Evolutionary conservation across 2,113 vertebrate genomes (phyloP).

Genomic region (Pandion haliaetus): DNA sequence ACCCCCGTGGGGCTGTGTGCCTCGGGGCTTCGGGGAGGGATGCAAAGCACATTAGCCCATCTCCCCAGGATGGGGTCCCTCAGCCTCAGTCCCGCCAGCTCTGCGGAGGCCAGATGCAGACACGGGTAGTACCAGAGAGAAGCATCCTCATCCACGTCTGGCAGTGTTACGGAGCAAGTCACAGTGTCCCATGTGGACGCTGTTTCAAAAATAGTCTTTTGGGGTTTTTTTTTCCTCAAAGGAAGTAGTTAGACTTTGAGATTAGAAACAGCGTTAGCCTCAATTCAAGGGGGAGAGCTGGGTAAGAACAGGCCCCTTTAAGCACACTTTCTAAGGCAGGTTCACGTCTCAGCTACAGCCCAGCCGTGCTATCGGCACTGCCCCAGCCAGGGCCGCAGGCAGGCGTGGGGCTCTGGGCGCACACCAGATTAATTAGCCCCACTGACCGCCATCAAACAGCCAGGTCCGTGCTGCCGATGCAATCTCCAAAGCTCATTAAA

Average conservation of each 20-base stretch:
- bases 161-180: rapidly evolving
- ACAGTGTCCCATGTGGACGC: neutral
- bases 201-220: neutral
- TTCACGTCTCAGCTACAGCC: neutral
- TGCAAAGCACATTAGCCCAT: neutral
- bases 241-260: neutral
- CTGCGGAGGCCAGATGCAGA: neutral
- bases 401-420: neutral
- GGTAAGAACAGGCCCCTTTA: neutral
- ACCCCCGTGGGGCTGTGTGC: neutral
- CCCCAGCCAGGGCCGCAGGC: neutral
- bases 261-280: neutral
- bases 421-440: slow-evolving; percentile 16
- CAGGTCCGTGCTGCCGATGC: neutral
- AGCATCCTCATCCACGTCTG: neutral
- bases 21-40: neutral
- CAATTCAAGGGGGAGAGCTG: neutral
- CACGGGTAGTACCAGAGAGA: neutral
- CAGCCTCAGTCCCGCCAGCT: neutral
- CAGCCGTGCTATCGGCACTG: neutral
- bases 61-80: neutral
- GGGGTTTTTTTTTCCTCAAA: neutral
- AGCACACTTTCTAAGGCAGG: neutral
- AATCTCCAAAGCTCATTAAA: slow-evolving; percentile 35
- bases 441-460: neutral